Base-by-base conservation (phyloP, 2,113 vertebrate genomes). In the Isichthys henryi region DNA sequence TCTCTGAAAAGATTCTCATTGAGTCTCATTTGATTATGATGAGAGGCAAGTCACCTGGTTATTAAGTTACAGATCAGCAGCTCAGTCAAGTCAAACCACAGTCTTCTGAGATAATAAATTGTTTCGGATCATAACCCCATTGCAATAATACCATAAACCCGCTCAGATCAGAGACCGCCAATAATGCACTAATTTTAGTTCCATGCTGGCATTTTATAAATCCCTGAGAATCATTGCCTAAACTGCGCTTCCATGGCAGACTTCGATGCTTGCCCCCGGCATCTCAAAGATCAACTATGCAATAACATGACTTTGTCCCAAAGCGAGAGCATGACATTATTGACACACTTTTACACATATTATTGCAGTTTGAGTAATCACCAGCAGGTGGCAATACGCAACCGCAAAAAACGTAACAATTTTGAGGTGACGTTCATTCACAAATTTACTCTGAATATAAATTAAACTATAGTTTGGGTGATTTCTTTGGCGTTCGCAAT, bases 361-460 rank as follows among this genome's bases (percentile, higher is more conserved):
- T 19, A 53, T 31, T 56, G 48, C 35, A 77, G n/a, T n/a, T 82
- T 46, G n/a, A 49, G 21, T 7, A 46, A 49, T 48, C 31, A 21
- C 93, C 92, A 92, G 91, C 90, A 94, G 95, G 90, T 93, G 93
- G 92, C 92, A 91, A 89, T 92, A 90, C 92, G 45, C 52, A 91
- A 92, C 89, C 88, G 88, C 45, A 80, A 39, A 88, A 19, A 83
- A 56, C 5, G 43, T 31, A 90, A 88, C 23, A 89, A 74, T 50
- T 21, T 83, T 53, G 31, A n/a, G 1, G 27, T 70, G 45, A 82
- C 17, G 8, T 35, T 80, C 74, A 80, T 70, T 70, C 82, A 85
- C 46, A 85, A 85, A n/a, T 88, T 21, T 50, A 45, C 10, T n/a
- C 5, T 83, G 9, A 52, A n/a, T 50, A 19, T 52, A 53, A 82